These are phyloP conservation scores for Xestia sexstrigata DNA, from an alignment of 2,888 invertebrate species.

Conservation along the genomic window DNA sequence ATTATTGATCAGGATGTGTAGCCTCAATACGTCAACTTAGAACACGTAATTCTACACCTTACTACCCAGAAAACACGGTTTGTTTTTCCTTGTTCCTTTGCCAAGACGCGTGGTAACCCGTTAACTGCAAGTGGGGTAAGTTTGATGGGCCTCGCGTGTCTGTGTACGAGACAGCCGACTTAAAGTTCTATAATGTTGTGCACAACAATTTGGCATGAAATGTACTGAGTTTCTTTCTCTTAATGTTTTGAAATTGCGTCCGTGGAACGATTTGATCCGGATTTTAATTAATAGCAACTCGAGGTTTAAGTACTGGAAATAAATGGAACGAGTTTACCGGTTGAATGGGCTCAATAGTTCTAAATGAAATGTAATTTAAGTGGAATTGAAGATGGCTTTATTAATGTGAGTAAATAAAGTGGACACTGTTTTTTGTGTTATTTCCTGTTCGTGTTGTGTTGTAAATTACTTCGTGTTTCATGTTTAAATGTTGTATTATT, in stretches of 20 bases:
- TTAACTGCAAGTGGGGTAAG: conserved; percentile 70
- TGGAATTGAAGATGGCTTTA: conserved; percentile 25
- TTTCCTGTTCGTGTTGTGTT: not conserved
- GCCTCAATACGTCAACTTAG: conserved; percentile 48
- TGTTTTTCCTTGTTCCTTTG: not conserved
- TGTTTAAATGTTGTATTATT: not conserved
- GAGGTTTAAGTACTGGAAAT: conserved; percentile 44
- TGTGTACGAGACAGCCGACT: conserved; percentile 70
- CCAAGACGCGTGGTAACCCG: conserved; percentile 63
- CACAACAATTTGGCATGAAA: conserved; percentile 58
- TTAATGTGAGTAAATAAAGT: conserved; percentile 35
- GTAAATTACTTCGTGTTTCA: not conserved
- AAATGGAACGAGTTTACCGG: conserved; percentile 50
- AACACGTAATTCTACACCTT: conserved; percentile 11
- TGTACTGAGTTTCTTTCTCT: conserved; percentile 41
- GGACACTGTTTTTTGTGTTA: not conserved
- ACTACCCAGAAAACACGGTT: fast-evolving
- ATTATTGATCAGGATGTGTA: conserved; percentile 67
- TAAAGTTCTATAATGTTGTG: conserved; percentile 60
- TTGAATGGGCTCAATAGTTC: conserved; percentile 45
- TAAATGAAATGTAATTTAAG: conserved; percentile 54
- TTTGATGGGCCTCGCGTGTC: conserved; percentile 74
- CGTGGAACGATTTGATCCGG: conserved; percentile 38
- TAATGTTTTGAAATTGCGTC: conserved; percentile 36
- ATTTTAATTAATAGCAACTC: conserved; percentile 56